Evolutionary conservation across 2,113 vertebrate species (phyloP), one percentile per base, ranked within the genome.

Genomic region (Alexandromys fortis): DNA sequence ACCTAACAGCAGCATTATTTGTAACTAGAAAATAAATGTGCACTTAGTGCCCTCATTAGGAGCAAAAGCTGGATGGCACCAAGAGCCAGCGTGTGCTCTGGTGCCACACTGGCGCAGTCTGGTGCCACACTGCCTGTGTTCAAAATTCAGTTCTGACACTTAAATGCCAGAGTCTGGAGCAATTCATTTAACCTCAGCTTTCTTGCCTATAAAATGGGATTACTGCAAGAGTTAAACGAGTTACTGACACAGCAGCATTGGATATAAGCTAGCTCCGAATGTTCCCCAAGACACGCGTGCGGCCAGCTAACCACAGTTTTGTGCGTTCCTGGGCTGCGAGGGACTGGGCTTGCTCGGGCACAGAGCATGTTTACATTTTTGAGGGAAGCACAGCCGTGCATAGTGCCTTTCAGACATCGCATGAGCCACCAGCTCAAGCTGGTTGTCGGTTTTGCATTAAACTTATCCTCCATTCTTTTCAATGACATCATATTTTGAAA

Each of bases 401-500:
- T 97, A 65, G 87, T 68, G 90, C 79, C 21, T 55, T 28, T 90
- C 83, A 76, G 78, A 86, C 9, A 95, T 9, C 26, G 21, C 28
- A 82, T 33, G 35, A 91, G 68, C 75, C 86, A 85, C 42, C 1
- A 77, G 42, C n/a, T 67, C 49, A 91, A 89, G 45, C 88, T 0
- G 49, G 52, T 72, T 85, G 55, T 95, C 35, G 5, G 22, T 82
- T 89, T 94, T 90, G 76, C 86, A 45, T 89, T 86, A 94, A 94
- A 91, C 83, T 70, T 35, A 35, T 26, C 90, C 33, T n/a, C 67
- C 67, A 26, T n/a, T 52, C 67, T 68, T 87, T 87, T 70, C 30
- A 9, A 86, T 78, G 94, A 96, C 77, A 91, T 96, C 58, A 67
- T 75, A 92, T 95, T 89, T 94, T 63, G 73, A 96, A 96, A 98